Conservation (phyloP, 2,888 invertebrate species). For the Cantharis rufa region DNA sequence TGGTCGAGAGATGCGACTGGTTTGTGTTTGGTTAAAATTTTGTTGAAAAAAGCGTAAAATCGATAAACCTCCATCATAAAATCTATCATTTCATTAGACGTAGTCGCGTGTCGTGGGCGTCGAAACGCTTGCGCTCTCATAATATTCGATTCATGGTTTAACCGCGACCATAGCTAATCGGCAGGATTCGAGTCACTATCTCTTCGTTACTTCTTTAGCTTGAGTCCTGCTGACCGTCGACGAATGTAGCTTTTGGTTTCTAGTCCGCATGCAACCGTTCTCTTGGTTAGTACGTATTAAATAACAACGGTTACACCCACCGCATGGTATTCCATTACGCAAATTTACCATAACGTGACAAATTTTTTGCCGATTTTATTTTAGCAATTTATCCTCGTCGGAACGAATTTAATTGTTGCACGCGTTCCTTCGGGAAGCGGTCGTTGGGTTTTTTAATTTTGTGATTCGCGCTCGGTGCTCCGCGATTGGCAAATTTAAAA, state of each 20-base stretch:
- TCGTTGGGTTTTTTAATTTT: neutral
- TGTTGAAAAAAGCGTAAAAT: slow-evolving; percentile 7
- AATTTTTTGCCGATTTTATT: slow-evolving; percentile 9
- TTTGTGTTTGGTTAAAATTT: neutral
- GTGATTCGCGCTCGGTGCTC: neutral
- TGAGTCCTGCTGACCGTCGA: slow-evolving; percentile 25
- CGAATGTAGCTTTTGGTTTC: slow-evolving; percentile 30
- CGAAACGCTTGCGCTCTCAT: slow-evolving; percentile 48
- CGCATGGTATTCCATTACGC: slow-evolving; percentile 41
- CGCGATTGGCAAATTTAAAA: slow-evolving; percentile 35
- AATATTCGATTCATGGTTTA: slow-evolving; percentile 27
- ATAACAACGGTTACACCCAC: slow-evolving; percentile 44
- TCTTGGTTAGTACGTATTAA: slow-evolving; percentile 47
- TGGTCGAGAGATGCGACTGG: neutral
- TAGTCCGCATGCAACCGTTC: slow-evolving; percentile 53
- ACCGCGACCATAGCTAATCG: slow-evolving; percentile 41
- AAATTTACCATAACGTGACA: slow-evolving; percentile 13
- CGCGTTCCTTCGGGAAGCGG: neutral
- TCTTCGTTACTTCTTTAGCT: slow-evolving; percentile 39
- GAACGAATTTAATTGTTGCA: neutral
- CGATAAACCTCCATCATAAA: slow-evolving; percentile 18
- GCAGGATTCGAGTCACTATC: slow-evolving; percentile 38
- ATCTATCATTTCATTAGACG: slow-evolving; percentile 35
- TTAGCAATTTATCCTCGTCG: neutral
- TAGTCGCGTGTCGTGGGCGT: slow-evolving; percentile 52